Evolutionary conservation across 2,113 vertebrate species (phyloP).

Genomic region (Excalfactoria chinensis): DNA sequence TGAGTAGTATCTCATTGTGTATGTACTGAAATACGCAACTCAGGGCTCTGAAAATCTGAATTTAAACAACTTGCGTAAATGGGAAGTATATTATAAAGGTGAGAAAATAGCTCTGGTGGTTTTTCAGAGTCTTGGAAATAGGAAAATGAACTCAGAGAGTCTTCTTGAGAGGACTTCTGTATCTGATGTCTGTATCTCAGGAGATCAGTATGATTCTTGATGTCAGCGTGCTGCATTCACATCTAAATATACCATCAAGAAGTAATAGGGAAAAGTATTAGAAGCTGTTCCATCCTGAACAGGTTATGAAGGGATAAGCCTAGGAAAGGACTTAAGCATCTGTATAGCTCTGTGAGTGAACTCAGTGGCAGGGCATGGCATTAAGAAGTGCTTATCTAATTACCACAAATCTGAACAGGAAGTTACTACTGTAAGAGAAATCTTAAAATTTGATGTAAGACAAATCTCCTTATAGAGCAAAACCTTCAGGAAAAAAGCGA

Average conservation of each 20-base stretch:
- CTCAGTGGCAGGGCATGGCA: not conserved
- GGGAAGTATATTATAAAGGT: not conserved
- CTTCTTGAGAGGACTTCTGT: constrained; percentile 1
- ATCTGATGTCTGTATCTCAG: constrained; percentile 72
- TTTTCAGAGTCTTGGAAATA: not conserved
- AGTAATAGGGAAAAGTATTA: not conserved
- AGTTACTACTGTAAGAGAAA: not conserved
- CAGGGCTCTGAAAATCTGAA: not conserved
- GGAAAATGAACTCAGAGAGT: not conserved
- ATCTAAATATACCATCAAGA: constrained; percentile 68
- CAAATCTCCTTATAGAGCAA: not conserved
- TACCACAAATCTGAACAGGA: not conserved
- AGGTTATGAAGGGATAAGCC: not conserved
- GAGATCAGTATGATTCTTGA: constrained; percentile 73
- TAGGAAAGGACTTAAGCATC: not conserved
- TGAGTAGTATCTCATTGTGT: not conserved
- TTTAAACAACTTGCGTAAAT: not conserved
- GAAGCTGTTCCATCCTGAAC: not conserved
- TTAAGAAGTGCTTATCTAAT: not conserved
- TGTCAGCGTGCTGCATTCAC: constrained; percentile 73
- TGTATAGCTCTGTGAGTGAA: not conserved
- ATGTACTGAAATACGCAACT: not conserved
- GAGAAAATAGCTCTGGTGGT: not conserved
- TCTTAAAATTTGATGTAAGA: not conserved
- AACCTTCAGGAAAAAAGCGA: not conserved